A percentile compares a stretch with the other conserved stretches of the same genome.
Evolutionary conservation across 2,888 invertebrate genomes (phyloP).

Genomic region (Saturnia japonica): DNA sequence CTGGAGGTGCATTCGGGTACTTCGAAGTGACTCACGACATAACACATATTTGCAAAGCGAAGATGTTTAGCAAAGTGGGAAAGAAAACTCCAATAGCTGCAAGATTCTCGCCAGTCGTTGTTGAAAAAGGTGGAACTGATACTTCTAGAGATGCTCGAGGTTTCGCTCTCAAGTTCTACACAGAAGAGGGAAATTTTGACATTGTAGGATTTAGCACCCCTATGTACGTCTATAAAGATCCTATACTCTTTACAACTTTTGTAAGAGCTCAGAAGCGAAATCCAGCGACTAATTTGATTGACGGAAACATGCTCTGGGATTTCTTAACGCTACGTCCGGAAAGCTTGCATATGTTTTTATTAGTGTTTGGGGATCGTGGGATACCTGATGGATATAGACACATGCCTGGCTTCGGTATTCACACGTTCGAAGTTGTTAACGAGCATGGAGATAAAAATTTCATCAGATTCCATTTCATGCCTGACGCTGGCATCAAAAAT

Average conservation of each 20-base stretch:
- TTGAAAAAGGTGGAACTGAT: conserved; percentile 93
- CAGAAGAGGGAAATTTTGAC: conserved; percentile 94
- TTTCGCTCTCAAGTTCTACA: conserved; percentile 95
- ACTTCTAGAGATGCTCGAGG: conserved; percentile 93
- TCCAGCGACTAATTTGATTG: conserved; percentile 91
- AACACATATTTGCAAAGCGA: conserved; percentile 87
- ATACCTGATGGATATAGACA: conserved; percentile 93
- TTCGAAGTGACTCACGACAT: conserved; percentile 93
- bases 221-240: conserved; percentile 93
- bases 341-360: conserved; percentile 89
- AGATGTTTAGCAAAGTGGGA: conserved; percentile 86
- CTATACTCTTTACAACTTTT: conserved; percentile 92
- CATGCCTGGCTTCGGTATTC: conserved; percentile 96
- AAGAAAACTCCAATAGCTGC: conserved; percentile 89
- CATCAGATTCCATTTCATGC: conserved; percentile 94
- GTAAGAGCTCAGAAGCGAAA: conserved; percentile 96
- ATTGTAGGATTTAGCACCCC: conserved; percentile 94
- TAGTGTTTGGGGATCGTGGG: conserved; percentile 93
- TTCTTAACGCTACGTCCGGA: conserved; percentile 92
- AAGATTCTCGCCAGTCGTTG: conserved; percentile 90
- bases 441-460: conserved; percentile 85
- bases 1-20: conserved; percentile 92
- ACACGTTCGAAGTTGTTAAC: conserved; percentile 94
- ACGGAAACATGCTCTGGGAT: conserved; percentile 96
- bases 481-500: conserved; percentile 92